Conservation (phyloP, 1,140 invertebrate genomes). For the Lepidotrigona ventralis region DNA sequence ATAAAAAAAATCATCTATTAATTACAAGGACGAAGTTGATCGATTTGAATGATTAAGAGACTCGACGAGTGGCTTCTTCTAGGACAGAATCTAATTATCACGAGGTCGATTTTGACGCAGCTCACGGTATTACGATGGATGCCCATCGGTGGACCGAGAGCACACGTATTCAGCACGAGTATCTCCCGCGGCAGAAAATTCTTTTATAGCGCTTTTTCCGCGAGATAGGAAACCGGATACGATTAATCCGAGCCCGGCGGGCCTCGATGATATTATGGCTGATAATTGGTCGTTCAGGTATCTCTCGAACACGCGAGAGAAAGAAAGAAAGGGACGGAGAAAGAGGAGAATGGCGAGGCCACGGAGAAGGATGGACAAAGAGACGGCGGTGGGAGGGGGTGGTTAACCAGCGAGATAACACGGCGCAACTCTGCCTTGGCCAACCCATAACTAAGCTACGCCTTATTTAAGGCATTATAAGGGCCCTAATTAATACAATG, state of each 20-base stretch:
- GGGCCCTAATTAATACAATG: slow-evolving; percentile 79
- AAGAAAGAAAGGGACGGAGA: slow-evolving; percentile 59
- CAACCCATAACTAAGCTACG: slow-evolving; percentile 75
- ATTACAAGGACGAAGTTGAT: too few relatives aligned
- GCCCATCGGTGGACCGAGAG: background rate
- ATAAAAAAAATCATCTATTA: too few relatives aligned
- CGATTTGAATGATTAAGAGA: too few relatives aligned
- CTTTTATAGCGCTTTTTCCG: slow-evolving; percentile 66
- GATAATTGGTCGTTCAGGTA: slow-evolving; percentile 77
- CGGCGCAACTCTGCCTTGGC: slow-evolving; percentile 70
- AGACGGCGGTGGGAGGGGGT: slow-evolving; percentile 49
- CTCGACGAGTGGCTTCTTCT: too few relatives aligned
- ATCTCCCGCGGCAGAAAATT: slow-evolving; percentile 40
- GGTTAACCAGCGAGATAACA: slow-evolving; percentile 73
- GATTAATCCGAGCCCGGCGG: slow-evolving; percentile 76
- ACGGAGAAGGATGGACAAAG: slow-evolving; percentile 47
- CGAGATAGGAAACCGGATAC: slow-evolving; percentile 76
- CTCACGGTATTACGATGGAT: background rate
- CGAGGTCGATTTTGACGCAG: background rate
- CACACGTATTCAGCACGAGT: background rate
- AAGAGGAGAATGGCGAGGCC: slow-evolving; percentile 37
- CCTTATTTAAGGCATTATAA: slow-evolving; percentile 77
- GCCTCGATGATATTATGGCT: slow-evolving; percentile 75
- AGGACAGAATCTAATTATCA: background rate
- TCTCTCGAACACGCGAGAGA: slow-evolving; percentile 47